Base-by-base conservation (phyloP, 2,113 vertebrate genomes). In the Caloenas nicobarica region DNA sequence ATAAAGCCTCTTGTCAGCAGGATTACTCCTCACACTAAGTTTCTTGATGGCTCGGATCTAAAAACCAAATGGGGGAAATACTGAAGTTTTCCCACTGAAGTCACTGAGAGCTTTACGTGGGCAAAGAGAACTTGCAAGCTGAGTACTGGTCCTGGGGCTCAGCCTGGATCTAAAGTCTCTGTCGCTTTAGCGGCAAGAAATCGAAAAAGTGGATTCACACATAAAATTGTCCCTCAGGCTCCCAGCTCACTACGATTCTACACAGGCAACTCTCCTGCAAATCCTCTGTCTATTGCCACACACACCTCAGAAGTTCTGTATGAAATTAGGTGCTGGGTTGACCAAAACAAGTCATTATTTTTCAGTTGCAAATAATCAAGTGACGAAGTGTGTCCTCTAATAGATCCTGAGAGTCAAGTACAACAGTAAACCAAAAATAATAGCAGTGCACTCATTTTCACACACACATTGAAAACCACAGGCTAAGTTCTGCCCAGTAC, bases 381-480 rank as follows among this genome's bases (percentile, higher is more conserved):
- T 8, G 13, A 57, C 28, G 16, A 69, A 93, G 53, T 5, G 18
- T 3, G 0, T 51, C 46, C 57, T 74, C 68, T 24, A 84, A 68
- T 5, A 3, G 8, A 50, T 72, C 56, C 65, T 11, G 33, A 88
- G 24, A 65, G 46, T 34, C 50, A 71, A 91, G 25, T 11, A 8
- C 57, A 62, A 40, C 28, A 56, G 19, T 4, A 60, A 74, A 56
- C 31, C 60, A 36, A 69, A 88, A 62, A 34, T 16, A 56, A 71
- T 2, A 68, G 48, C 14, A 61, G 51, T 5, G 38, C n/a, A 57
- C 14, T 78, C 26, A 31, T 66, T 89, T 74, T 50, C 54, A 72
- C 0, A 0, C n/a, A 26, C 42, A 40, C 6, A 5, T 44, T 18
- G n/a, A 62, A 86, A 81, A 84, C 6, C 38, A 42, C 7, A 18